phyloP scores from a whole-genome alignment of 2,797 vertebrate species.

The Sorex maritimensis region DNA sequence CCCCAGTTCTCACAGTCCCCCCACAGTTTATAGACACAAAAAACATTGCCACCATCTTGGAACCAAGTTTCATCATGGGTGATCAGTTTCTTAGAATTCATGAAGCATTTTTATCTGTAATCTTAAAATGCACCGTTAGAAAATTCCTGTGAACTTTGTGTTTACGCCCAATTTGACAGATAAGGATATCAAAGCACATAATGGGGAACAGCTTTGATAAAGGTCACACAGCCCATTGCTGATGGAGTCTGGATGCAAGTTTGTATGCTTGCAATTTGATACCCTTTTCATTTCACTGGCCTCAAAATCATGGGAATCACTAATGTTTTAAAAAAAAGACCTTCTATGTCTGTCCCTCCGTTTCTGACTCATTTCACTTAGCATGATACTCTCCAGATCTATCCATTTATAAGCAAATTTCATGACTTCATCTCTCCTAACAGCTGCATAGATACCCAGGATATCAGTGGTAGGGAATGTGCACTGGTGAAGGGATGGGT shows the following conservation, averaged over 20 bases:
- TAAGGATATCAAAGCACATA: background rate
- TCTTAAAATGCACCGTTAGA: constrained; percentile 49
- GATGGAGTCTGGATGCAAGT: background rate
- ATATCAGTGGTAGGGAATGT: too few species aligned
- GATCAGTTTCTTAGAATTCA: background rate
- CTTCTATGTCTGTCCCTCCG: too few species aligned
- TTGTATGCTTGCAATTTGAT: constrained; percentile 17
- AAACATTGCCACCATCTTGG: background rate
- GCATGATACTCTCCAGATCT: too few species aligned
- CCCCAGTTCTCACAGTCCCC: background rate
- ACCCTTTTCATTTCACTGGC: background rate
- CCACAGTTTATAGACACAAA: background rate
- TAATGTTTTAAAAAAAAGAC: background rate
- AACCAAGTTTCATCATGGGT: background rate
- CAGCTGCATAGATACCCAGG: too few species aligned
- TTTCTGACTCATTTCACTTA: too few species aligned
- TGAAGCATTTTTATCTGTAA: constrained; percentile 7
- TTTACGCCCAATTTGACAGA: constrained; percentile 64
- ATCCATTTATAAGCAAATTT: too few species aligned
- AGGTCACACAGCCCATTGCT: background rate
- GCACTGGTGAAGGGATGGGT: too few species aligned
- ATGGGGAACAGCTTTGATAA: constrained; percentile 27
- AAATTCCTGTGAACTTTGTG: constrained; percentile 26
- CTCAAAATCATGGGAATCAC: constrained; percentile 9
- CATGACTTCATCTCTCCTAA: too few species aligned